phyloP scores from a whole-genome alignment of 1,140 invertebrate genomes.

The Brachionus koreanus region DNA sequence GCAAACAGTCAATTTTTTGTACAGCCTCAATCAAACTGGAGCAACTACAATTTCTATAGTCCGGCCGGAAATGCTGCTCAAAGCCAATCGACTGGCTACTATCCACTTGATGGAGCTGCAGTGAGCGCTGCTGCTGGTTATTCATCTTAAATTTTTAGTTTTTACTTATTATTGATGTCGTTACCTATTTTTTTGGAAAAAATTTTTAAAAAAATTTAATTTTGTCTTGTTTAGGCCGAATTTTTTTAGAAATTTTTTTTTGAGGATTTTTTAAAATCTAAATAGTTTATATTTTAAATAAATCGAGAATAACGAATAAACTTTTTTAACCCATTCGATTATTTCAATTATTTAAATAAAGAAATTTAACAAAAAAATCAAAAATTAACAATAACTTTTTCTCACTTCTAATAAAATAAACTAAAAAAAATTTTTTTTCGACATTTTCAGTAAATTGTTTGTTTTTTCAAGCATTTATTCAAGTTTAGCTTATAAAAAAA shows the following conservation, averaged over 20 bases:
- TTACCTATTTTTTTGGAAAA: constrained; percentile 23
- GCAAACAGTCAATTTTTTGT: constrained; percentile 26
- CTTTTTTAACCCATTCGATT: background rate
- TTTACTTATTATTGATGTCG: background rate
- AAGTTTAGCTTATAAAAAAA: background rate
- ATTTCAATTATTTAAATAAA: background rate
- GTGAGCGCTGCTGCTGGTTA: constrained; percentile 8
- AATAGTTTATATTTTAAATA: constrained; percentile 18
- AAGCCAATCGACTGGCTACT: constrained; percentile 12
- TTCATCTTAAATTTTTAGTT: constrained; percentile 22
- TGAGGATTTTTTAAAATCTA: background rate
- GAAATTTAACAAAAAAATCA: background rate
- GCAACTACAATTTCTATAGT: background rate
- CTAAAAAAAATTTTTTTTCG: too few relatives aligned
- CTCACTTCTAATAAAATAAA: too few relatives aligned
- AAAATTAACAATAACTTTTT: background rate
- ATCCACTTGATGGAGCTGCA: background rate
- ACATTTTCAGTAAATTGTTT: background rate
- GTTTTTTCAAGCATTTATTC: background rate
- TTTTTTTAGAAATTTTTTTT: constrained; percentile 39
- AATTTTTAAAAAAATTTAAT: constrained; percentile 31
- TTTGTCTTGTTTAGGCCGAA: constrained; percentile 30
- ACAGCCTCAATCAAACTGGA: constrained; percentile 10
- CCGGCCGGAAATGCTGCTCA: background rate
- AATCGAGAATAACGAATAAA: background rate